phyloP scores from a whole-genome alignment of 1,140 invertebrate genomes.

The Theocolax elegans region DNA sequence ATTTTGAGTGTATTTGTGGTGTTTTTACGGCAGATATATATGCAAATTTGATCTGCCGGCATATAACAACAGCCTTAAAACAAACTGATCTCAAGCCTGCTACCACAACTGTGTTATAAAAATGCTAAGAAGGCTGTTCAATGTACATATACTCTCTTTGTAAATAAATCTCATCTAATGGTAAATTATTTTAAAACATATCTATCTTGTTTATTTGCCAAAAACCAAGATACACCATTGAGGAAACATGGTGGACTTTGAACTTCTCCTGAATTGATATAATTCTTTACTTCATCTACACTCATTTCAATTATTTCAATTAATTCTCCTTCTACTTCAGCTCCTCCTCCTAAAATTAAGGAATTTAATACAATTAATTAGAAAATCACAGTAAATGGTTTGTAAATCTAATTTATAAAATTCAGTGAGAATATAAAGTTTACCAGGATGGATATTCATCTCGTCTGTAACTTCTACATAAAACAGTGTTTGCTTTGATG shows the following conservation, averaged over 20 bases:
- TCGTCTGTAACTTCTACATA: constrained; percentile 93
- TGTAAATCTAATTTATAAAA: too few species aligned
- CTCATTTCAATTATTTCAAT: constrained; percentile 92
- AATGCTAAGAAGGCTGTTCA: constrained; percentile 41
- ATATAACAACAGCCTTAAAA: constrained; percentile 52
- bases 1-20: too few species aligned
- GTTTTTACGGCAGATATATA: too few species aligned
- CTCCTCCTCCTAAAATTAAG: constrained; percentile 77
- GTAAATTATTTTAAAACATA: constrained; percentile 44
- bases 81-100: constrained; percentile 26
- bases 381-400: not conserved
- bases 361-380: too few species aligned
- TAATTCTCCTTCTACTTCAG: constrained; percentile 86
- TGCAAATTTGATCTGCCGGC: too few species aligned
- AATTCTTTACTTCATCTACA: constrained; percentile 76
- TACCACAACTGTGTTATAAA: constrained; percentile 34
- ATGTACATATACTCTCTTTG: constrained; percentile 58
- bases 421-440: too few species aligned
- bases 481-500: constrained; percentile 82
- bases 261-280: constrained; percentile 76
- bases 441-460: constrained; percentile 80
- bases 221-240: constrained; percentile 88
- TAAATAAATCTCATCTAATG: constrained; percentile 59
- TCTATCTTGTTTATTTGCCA: constrained; percentile 73
- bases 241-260: constrained; percentile 83